These are phyloP conservation scores for Oplegnathus fasciatus DNA, from an alignment of 2,113 vertebrate species.

Conservation along the genomic window DNA sequence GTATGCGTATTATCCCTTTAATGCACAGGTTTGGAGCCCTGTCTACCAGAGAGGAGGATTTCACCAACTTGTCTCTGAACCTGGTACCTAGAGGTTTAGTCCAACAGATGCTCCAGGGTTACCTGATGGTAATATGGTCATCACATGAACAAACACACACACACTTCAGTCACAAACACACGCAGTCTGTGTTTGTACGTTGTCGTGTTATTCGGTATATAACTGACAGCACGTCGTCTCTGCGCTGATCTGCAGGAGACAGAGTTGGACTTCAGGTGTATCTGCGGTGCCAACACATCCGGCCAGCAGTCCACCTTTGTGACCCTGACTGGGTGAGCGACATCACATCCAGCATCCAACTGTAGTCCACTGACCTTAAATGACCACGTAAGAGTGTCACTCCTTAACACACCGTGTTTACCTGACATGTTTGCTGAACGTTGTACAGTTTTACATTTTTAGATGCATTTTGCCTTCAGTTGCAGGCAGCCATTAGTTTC, in stretches of 20 bases:
- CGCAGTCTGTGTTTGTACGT: neutral
- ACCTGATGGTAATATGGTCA: neutral
- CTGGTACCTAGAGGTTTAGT: neutral
- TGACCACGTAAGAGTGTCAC: neutral
- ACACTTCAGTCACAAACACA: neutral
- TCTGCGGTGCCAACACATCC: neutral
- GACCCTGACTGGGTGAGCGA: neutral
- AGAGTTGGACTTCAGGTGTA: neutral
- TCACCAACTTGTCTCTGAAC: neutral
- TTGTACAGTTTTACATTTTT: too few relatives aligned
- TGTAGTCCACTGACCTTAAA: neutral
- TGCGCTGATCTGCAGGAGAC: neutral
- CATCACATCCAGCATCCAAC: neutral
- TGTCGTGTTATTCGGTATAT: neutral
- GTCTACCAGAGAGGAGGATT: neutral
- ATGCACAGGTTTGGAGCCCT: neutral
- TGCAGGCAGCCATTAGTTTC: neutral
- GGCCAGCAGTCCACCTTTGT: neutral
- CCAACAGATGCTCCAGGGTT: neutral
- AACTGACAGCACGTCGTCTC: neutral
- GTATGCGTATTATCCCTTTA: neutral
- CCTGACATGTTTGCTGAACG: too few relatives aligned
- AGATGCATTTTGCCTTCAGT: too few relatives aligned
- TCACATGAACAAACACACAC: neutral
- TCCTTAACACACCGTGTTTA: neutral